Evolutionary conservation across 2,113 vertebrate species (phyloP).

Genomic region (Mustela nigripes): DNA sequence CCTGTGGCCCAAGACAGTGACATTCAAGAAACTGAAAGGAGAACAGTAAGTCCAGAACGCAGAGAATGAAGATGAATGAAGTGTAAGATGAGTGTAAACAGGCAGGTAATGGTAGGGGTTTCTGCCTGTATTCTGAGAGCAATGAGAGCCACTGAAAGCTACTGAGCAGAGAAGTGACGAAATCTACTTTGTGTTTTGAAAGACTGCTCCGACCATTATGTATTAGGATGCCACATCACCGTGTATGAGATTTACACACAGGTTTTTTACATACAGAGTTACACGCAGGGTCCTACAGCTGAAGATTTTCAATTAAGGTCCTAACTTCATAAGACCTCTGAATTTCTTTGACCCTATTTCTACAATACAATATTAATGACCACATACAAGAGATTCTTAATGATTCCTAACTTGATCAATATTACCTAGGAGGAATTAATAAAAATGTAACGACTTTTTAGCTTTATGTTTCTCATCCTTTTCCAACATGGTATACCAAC

Average conservation of each 20-base stretch:
- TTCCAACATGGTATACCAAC: not conserved
- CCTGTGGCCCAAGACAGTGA: not conserved
- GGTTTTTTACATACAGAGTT: not conserved
- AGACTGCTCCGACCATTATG: not conserved
- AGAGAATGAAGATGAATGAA: not conserved
- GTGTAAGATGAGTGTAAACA: not conserved
- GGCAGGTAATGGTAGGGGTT: not conserved
- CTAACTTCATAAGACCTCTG: not conserved
- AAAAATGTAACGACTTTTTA: not conserved
- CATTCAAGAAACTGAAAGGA: not conserved
- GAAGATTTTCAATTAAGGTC: not conserved
- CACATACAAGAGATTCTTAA: not conserved
- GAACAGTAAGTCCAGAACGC: not conserved
- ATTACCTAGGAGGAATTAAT: slow-evolving; percentile 1
- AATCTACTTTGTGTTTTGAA: not conserved
- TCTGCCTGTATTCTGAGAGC: not conserved
- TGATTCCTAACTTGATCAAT: not conserved
- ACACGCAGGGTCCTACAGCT: not conserved
- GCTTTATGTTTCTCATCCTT: slow-evolving; percentile 24
- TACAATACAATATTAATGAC: slow-evolving; percentile 4
- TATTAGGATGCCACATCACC: not conserved
- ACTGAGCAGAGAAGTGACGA: not conserved
- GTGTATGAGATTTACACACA: not conserved
- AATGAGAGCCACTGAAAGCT: not conserved
- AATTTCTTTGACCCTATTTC: not conserved